These are phyloP conservation scores for Galbula dea DNA, from an alignment of 2,113 vertebrate genomes.

Conservation along the genomic window DNA sequence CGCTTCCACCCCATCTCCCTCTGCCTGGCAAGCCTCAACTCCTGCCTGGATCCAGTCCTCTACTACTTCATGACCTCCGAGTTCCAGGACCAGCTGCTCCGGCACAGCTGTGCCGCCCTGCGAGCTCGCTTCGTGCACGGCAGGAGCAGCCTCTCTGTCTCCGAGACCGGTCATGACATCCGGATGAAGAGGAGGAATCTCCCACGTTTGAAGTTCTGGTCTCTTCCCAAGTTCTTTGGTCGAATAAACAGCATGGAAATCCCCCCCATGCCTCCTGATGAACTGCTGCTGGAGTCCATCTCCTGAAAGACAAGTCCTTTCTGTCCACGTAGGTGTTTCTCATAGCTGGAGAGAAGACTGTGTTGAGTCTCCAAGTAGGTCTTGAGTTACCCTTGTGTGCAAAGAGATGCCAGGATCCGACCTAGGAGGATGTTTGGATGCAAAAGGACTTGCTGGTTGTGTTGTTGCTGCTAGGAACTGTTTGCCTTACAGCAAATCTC, in stretches of 20 bases:
- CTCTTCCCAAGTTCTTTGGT: conserved; percentile 12
- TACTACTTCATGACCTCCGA: conserved; percentile 92
- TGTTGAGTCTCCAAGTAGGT: background rate
- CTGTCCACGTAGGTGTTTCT: fast-evolving
- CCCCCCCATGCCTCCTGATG: background rate
- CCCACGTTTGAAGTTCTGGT: background rate
- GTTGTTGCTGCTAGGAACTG: background rate
- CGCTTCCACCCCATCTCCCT: conserved; percentile 85
- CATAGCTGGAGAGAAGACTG: background rate
- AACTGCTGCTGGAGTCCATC: conserved; percentile 56
- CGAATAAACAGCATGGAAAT: conserved; percentile 43
- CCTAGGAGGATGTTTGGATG: background rate
- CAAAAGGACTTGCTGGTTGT: background rate
- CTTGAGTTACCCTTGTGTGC: background rate
- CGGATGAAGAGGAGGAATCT: background rate
- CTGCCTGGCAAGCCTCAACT: conserved; percentile 87
- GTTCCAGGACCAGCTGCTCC: conserved; percentile 79
- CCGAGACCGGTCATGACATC: background rate
- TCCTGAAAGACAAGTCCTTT: background rate
- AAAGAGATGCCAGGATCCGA: background rate
- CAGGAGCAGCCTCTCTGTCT: conserved; percentile 37
- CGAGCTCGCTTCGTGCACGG: conserved; percentile 54
- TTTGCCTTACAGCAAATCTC: background rate
- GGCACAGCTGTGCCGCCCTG: background rate
- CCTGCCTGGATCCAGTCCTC: conserved; percentile 87